Base-by-base conservation (phyloP, 2,797 vertebrate genomes). In the Podarcis lilfordi region DNA sequence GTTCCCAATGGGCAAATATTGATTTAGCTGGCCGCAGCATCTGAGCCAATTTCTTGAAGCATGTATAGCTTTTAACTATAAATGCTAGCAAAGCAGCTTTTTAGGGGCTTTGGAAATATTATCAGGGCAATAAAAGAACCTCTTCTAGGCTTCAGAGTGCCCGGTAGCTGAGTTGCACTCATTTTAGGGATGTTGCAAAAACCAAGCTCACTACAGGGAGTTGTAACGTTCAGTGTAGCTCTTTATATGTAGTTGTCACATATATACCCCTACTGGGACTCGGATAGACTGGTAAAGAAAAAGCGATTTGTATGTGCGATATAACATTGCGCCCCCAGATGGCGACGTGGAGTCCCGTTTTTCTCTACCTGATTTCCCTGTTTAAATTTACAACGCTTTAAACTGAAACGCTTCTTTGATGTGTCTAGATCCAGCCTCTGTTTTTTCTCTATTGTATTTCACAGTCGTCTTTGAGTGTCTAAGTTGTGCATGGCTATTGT, bases 1-100 rank as follows among this genome's bases (percentile, higher is more conserved):
- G 66, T 64, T 84, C 37, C 50, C 35, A n/a, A 64, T 79, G 3
- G 37, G 66, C 82, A 88, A 88, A 88, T 88, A 84, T 88, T 88
- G 82, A 45, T 84, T 88, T 79, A 72, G 75, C 75, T 61, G 66
- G 29, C 82, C 69, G 11, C 76, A 37, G 59, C 29, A 64, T 72
- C 43, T 7, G 35, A 86, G 50, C 50, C 25, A 83, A 55, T 84
- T 59, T 32, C 69, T 90, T 72, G 68, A 90, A 79, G 32, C 37
- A 0, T 80, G 79, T 84, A 79, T 80, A 88, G 50, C 27, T 84
- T 86, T 84, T 35, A 84, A 74, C 66, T 78, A 27, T 59, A 79
- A 25, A 66, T 75, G 43, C 55, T n/a, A 81, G 83, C 43, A 85
- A 66, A 75, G 68, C 77, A 71, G 43, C 40, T 83, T 80, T 79